Conservation (phyloP, 2,113 vertebrate genomes). For the Geococcyx californianus region DNA sequence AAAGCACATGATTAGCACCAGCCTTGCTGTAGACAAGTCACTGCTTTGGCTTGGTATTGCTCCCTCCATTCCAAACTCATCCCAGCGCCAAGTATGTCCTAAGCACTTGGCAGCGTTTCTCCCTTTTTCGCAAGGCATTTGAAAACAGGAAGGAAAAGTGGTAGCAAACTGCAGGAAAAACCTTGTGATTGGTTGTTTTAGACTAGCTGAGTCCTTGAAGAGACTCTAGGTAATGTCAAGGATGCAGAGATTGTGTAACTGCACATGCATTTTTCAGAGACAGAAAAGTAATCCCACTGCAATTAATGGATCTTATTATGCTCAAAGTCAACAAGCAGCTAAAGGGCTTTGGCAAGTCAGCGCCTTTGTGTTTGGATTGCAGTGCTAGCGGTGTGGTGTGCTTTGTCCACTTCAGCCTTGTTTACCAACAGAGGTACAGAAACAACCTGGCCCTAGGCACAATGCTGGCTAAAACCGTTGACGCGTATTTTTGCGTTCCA, state of each 20-base stretch:
- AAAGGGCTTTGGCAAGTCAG: background rate
- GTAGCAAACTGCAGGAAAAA: background rate
- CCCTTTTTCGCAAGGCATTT: background rate
- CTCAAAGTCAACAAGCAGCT: background rate
- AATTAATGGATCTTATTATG: background rate
- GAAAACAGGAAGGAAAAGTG: background rate
- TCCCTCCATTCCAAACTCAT: background rate
- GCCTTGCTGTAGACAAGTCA: background rate
- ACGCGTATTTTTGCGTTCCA: background rate
- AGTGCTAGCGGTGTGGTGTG: background rate
- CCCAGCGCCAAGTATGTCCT: background rate
- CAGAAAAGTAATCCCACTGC: background rate
- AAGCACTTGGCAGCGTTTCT: background rate
- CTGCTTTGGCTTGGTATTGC: background rate
- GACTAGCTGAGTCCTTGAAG: background rate
- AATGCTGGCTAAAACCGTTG: background rate
- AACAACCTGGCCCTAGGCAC: background rate
- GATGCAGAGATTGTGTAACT: background rate
- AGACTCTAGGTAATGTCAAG: background rate
- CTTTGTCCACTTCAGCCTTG: background rate
- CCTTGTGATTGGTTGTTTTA: background rate
- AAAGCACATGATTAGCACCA: rapidly evolving
- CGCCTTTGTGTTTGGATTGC: background rate
- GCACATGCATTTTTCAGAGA: background rate
- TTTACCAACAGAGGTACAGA: background rate